A percentile compares a stretch with the other conserved stretches of the same genome.
Conservation (phyloP, 1,140 invertebrate genomes). For the Mya arenaria region DNA sequence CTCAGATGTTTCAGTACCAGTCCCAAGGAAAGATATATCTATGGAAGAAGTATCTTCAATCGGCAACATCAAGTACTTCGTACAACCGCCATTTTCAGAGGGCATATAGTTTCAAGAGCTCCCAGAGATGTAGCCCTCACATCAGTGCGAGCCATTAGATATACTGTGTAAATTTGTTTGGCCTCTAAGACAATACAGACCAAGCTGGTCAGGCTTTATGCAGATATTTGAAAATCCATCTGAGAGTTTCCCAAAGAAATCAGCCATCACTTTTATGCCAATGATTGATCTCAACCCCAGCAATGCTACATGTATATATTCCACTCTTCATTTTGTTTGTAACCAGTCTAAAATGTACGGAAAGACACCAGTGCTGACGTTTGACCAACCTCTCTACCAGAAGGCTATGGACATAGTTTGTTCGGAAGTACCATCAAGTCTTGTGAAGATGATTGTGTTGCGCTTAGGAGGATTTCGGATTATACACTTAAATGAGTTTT, state of each 20-base stretch:
- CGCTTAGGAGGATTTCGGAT: conserved; percentile 65
- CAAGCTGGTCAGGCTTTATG: conserved; percentile 32
- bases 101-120: background rate
- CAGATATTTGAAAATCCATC: background rate
- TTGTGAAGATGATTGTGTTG: conserved; percentile 53
- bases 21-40: conserved; percentile 5
- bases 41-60: conserved; percentile 16
- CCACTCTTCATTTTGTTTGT: conserved; percentile 67
- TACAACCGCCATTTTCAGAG: background rate
- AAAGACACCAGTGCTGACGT: conserved; percentile 64
- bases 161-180: conserved; percentile 14
- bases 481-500: conserved; percentile 66
- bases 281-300: conserved; percentile 71
- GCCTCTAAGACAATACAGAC: conserved; percentile 10
- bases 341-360: conserved; percentile 45
- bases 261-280: conserved; percentile 61
- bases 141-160: background rate
- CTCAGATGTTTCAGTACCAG: background rate
- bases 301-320: conserved; percentile 68
- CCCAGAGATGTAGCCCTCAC: background rate
- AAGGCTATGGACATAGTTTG: conserved; percentile 60
- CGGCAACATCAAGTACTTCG: conserved; percentile 27
- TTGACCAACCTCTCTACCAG: conserved; percentile 70
- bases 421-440: conserved; percentile 41
- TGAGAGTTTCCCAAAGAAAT: conserved; percentile 48